Conservation (phyloP, 2,113 vertebrate genomes). For the Eulemur rufifrons region DNA sequence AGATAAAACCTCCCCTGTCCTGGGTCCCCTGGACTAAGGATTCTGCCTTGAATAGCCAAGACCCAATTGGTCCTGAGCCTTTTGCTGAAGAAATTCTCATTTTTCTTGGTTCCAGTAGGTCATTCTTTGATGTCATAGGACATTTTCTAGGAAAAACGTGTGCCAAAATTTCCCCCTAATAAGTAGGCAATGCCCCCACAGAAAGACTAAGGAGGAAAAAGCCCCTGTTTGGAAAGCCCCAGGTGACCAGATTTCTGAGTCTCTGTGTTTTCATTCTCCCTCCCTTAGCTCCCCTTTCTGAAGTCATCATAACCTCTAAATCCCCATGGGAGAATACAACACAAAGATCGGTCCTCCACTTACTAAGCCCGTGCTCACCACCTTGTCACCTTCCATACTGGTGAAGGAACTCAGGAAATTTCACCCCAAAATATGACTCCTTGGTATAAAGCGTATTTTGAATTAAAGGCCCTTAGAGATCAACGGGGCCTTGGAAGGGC, state of each 20-base stretch:
- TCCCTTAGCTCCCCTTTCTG: not conserved
- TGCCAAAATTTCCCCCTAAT: not conserved
- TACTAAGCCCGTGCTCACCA: not conserved
- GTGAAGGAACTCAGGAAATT: not conserved
- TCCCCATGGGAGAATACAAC: not conserved
- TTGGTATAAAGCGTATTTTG: too few species aligned
- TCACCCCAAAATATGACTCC: too few species aligned
- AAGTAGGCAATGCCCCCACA: not conserved
- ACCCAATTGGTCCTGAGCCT: not conserved
- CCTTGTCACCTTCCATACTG: not conserved
- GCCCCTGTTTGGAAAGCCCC: conserved; percentile 42
- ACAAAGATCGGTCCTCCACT: not conserved
- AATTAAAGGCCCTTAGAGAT: too few species aligned
- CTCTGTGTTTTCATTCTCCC: not conserved
- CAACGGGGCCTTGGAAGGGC: too few species aligned
- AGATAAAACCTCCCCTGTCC: not conserved
- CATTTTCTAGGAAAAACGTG: conserved; percentile 49
- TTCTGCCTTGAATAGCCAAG: not conserved
- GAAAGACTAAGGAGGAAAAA: conserved; percentile 23
- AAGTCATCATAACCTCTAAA: not conserved
- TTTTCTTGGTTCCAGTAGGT: not conserved
- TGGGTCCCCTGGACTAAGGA: not conserved
- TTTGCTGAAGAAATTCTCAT: not conserved
- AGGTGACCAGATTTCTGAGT: not conserved
- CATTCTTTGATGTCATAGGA: conserved; percentile 28